Evolutionary conservation across 2,797 vertebrate species (phyloP).

Genomic region (Siniperca undulata): DNA sequence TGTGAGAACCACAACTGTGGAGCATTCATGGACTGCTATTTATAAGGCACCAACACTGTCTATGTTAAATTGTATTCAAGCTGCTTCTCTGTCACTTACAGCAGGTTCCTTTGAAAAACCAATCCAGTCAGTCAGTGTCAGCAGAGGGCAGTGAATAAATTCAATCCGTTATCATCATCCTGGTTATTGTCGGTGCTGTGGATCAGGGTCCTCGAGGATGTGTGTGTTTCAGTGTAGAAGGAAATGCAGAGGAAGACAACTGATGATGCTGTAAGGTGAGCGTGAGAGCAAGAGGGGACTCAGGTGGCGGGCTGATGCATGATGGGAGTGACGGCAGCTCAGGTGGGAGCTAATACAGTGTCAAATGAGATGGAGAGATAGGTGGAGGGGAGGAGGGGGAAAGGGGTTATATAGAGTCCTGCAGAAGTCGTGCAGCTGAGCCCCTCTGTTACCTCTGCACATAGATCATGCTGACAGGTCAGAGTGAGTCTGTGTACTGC

Average conservation of each 20-base stretch:
- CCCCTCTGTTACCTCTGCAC: constrained; percentile 50
- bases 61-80: background rate
- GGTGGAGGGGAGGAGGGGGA: constrained; percentile 19
- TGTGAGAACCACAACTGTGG: background rate
- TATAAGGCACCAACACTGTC: background rate
- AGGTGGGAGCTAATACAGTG: constrained; percentile 84
- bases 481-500: background rate
- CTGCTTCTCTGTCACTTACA: constrained; percentile 12
- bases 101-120: constrained; percentile 27
- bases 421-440: constrained; percentile 77
- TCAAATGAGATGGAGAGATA: constrained; percentile 79
- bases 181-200: background rate
- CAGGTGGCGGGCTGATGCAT: constrained; percentile 78
- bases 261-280: constrained; percentile 52
- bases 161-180: constrained; percentile 38
- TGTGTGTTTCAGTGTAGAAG: constrained; percentile 13
- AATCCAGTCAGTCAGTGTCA: constrained; percentile 25
- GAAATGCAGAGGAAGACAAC: constrained; percentile 13
- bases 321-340: constrained; percentile 78
- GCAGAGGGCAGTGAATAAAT: constrained; percentile 33
- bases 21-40: background rate
- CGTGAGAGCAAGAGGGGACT: constrained; percentile 49
- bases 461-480: constrained; percentile 73
- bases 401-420: constrained; percentile 46
- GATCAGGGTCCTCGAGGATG: background rate